phyloP scores from a whole-genome alignment of 1,140 invertebrate genomes.

The Aphelenchoides avenae region DNA sequence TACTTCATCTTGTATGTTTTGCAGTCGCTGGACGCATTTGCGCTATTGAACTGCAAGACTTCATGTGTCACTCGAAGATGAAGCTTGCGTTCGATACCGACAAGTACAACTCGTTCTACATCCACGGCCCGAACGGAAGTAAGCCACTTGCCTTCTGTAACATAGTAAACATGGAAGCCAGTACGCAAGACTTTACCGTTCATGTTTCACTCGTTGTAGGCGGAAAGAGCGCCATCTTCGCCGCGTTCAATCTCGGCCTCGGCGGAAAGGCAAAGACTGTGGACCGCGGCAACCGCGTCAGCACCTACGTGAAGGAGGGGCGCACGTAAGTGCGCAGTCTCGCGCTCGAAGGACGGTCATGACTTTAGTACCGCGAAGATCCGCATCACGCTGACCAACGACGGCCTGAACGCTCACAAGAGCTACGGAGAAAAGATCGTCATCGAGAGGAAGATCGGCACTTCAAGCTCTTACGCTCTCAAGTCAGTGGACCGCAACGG shows the following conservation, averaged over 20 bases:
- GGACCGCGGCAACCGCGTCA: conserved; percentile 36
- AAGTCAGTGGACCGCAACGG: conserved; percentile 10
- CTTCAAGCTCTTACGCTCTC: conserved; percentile 3
- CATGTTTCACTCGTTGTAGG: not conserved
- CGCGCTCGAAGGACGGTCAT: not conserved
- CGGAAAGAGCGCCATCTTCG: conserved; percentile 42
- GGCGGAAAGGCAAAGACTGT: conserved; percentile 31
- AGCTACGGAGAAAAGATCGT: conserved; percentile 27
- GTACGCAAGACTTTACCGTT: not conserved
- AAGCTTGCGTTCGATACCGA: conserved; percentile 23
- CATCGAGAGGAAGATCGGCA: conserved; percentile 24
- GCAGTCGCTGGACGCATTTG: conserved; percentile 27
- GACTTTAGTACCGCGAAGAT: conserved; percentile 24
- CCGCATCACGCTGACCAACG: conserved; percentile 16
- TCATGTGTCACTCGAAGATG: conserved; percentile 36
- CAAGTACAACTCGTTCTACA: conserved; percentile 31
- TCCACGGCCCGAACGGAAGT: conserved; percentile 35
- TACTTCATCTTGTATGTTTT: no score
- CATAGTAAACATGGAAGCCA: not conserved
- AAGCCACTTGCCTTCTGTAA: not conserved
- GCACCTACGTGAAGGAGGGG: conserved; percentile 39
- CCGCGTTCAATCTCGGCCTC: conserved; percentile 40
- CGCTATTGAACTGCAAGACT: conserved; percentile 30
- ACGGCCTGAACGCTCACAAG: conserved; percentile 13
- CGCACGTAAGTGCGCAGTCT: conserved; percentile 14